A percentile compares a stretch with the other conserved stretches of the same genome.
phyloP scores from a whole-genome alignment of 2,113 vertebrate species.

The Gracilinanus agilis region DNA sequence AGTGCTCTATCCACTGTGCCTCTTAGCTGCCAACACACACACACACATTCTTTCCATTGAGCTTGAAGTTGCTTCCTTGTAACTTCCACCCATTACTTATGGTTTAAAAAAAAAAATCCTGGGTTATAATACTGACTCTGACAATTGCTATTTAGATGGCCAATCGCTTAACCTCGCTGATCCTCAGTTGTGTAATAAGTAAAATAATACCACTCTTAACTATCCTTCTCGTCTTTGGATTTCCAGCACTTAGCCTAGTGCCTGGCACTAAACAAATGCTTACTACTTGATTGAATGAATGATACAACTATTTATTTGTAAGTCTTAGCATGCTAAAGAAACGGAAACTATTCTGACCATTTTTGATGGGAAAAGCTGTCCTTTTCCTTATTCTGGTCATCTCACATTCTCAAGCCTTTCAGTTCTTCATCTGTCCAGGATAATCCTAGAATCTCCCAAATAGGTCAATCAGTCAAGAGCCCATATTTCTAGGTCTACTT shows the following conservation, averaged over 20 bases:
- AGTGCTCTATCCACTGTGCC: too few species aligned
- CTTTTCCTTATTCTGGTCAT: background rate
- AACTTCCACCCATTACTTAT: background rate
- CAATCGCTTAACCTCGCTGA: background rate
- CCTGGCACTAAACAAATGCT: background rate
- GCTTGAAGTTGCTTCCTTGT: background rate
- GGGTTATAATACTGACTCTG: background rate
- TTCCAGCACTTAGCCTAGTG: background rate
- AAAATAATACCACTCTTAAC: background rate
- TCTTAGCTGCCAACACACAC: background rate
- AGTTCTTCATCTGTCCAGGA: background rate
- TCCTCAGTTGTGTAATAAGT: background rate
- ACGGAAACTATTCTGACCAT: background rate
- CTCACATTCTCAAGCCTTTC: background rate
- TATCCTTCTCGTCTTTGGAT: background rate
- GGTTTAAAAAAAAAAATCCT: background rate
- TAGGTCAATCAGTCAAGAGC: background rate
- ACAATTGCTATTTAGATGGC: background rate
- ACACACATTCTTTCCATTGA: background rate
- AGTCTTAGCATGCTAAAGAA: background rate
- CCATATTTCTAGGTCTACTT: background rate
- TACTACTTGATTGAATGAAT: background rate
- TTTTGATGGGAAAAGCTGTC: background rate
- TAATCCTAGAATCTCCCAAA: background rate
- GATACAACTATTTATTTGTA: background rate